A percentile compares a stretch with the other conserved stretches of the same genome.
phyloP scores from a whole-genome alignment of 2,113 vertebrate genomes.

The Sceloporus tristichus region DNA sequence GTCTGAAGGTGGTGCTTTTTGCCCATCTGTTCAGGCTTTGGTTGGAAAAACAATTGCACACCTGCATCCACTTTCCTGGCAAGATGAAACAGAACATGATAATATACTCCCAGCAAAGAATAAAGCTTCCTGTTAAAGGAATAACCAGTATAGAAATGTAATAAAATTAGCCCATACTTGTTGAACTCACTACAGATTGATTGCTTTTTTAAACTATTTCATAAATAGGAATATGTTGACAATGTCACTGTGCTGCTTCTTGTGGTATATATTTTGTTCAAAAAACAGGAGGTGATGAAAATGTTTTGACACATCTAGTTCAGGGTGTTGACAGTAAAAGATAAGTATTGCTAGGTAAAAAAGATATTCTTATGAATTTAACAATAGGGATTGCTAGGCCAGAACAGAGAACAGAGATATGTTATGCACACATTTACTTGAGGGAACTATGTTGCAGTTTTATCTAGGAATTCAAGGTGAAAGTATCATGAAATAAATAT shows the following conservation, averaged over 20 bases:
- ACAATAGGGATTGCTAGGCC: not conserved
- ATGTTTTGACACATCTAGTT: slow-evolving; percentile 11
- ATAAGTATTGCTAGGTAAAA: not conserved
- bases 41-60: not conserved
- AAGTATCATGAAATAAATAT: not conserved
- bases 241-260: not conserved
- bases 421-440: not conserved
- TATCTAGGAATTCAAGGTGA: not conserved
- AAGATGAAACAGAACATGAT: not conserved
- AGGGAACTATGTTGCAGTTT: not conserved
- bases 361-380: not conserved
- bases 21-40: too few relatives aligned
- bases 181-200: not conserved
- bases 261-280: not conserved
- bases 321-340: slow-evolving; percentile 1
- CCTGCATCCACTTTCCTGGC: not conserved
- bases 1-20: too few relatives aligned
- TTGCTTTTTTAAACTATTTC: not conserved
- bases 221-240: slow-evolving; percentile 13
- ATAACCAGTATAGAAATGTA: not conserved
- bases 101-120: not conserved
- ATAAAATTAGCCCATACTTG: slow-evolving; percentile 3
- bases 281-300: not conserved
- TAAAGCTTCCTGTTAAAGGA: not conserved
- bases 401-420: not conserved